Percentiles rank a stretch among this genome's conserved stretches.
Evolutionary conservation across 1,140 invertebrate species (phyloP).

Genomic region (Trissolcus basalis): DNA sequence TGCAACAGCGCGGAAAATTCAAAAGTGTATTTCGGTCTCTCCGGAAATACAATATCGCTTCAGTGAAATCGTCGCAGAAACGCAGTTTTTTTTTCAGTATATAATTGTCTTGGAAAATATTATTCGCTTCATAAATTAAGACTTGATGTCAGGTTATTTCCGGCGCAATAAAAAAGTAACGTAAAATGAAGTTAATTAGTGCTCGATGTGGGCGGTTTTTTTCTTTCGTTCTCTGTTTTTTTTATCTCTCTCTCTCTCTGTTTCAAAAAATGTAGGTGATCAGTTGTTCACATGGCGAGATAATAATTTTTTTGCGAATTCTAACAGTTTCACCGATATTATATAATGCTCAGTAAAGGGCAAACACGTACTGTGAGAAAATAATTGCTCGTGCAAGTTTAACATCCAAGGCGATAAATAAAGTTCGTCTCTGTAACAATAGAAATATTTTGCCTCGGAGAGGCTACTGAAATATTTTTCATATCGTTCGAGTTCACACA

Average conservation of each 20-base stretch:
- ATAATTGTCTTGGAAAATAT: conserved; percentile 50
- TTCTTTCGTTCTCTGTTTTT: neutral
- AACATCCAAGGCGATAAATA: too few relatives aligned
- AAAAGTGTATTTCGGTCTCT: conserved; percentile 11
- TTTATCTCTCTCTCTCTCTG: too few relatives aligned
- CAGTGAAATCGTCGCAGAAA: conserved; percentile 25
- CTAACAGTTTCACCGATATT: too few relatives aligned
- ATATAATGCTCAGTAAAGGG: too few relatives aligned
- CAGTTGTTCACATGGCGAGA: conserved; percentile 13
- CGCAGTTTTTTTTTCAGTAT: conserved; percentile 20
- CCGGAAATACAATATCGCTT: conserved; percentile 29
- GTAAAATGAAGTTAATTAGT: conserved; percentile 43
- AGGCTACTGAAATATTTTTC: neutral
- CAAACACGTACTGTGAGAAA: too few relatives aligned
- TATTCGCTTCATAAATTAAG: conserved; percentile 54
- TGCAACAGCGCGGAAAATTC: neutral
- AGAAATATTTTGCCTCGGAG: too few relatives aligned
- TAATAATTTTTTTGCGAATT: conserved; percentile 11
- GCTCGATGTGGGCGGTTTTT: conserved; percentile 36
- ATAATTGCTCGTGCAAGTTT: too few relatives aligned
- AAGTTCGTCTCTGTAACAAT: too few relatives aligned
- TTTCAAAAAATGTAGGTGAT: conserved; percentile 21
- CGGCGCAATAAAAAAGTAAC: conserved; percentile 39
- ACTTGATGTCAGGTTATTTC: conserved; percentile 39
- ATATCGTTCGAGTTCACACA: conserved; percentile 13